A percentile compares a stretch with the other conserved stretches of the same genome.
Conservation (phyloP, 2,113 vertebrate genomes). For the Cyphomyrus discorhynchus region DNA sequence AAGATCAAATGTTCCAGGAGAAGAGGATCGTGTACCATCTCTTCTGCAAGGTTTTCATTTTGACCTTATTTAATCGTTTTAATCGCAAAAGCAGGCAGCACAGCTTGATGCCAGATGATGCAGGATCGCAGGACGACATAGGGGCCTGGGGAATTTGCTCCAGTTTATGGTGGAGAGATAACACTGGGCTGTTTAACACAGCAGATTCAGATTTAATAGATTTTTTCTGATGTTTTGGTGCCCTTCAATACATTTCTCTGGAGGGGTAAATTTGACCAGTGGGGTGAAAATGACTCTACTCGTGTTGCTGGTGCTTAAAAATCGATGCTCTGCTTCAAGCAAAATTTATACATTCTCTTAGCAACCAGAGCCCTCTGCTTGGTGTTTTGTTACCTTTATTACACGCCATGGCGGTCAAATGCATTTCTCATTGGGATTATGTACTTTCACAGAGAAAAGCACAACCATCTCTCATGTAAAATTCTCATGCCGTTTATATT, state of each 20-base stretch:
- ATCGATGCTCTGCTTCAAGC: slow-evolving; percentile 2
- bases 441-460: not conserved
- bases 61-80: not conserved
- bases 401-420: not conserved
- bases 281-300: not conserved
- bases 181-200: not conserved
- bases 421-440: not conserved
- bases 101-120: not conserved
- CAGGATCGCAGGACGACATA: not conserved
- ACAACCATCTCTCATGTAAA: not conserved
- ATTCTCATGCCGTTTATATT: not conserved
- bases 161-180: not conserved
- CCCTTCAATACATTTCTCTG: not conserved
- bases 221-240: not conserved
- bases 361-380: not conserved
- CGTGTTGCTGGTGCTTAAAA: not conserved
- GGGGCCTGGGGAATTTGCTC: not conserved
- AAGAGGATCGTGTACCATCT: not conserved
- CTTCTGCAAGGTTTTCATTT: not conserved
- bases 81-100: not conserved
- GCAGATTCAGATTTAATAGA: slow-evolving; percentile 3
- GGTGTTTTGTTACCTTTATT: not conserved
- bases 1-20: not conserved
- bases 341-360: not conserved
- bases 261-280: slow-evolving; percentile 4